Conservation (phyloP, 2,797 vertebrate species). For the Naso thynnoides region DNA sequence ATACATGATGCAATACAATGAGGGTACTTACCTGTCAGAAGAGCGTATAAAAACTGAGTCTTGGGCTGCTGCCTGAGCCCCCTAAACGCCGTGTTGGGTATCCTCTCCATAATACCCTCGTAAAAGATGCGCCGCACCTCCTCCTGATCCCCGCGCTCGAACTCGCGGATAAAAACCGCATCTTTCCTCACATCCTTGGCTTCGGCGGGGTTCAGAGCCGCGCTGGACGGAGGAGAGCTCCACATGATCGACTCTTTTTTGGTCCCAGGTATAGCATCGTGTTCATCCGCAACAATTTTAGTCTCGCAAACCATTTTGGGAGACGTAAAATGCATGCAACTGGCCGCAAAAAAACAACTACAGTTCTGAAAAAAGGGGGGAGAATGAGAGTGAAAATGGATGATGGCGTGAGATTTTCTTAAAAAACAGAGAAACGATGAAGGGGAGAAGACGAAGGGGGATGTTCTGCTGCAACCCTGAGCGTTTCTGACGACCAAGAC, state of each 20-base stretch:
- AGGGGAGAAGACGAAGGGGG: conserved; percentile 75
- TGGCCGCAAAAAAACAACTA: conserved; percentile 78
- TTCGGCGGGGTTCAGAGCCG: conserved; percentile 74
- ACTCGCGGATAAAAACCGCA: conserved; percentile 92
- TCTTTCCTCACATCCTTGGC: conserved; percentile 82
- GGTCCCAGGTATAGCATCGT: conserved; percentile 90
- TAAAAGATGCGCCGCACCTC: conserved; percentile 95
- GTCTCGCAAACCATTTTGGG: conserved; percentile 99
- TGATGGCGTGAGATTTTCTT: conserved; percentile 69
- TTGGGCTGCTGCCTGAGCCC: conserved; percentile 91
- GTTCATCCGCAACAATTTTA: conserved; percentile 97
- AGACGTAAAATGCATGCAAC: conserved; percentile 97
- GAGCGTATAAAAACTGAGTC: conserved; percentile 90
- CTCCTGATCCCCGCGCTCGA: conserved; percentile 89
- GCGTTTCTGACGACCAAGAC: conserved; percentile 87
- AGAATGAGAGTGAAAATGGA: conserved; percentile 57
- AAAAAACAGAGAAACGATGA: conserved; percentile 80
- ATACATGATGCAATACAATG: neutral
- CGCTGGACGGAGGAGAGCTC: conserved; percentile 83
- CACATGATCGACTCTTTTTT: conserved; percentile 93
- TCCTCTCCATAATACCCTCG: conserved; percentile 96
- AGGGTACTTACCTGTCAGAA: conserved; percentile 90
- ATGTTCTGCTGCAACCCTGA: conserved; percentile 87
- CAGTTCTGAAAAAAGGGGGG: conserved; percentile 47
- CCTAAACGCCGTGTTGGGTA: conserved; percentile 95